Base-by-base conservation (phyloP, 1,140 invertebrate species). In the Schlechtendalia chinensis region DNA sequence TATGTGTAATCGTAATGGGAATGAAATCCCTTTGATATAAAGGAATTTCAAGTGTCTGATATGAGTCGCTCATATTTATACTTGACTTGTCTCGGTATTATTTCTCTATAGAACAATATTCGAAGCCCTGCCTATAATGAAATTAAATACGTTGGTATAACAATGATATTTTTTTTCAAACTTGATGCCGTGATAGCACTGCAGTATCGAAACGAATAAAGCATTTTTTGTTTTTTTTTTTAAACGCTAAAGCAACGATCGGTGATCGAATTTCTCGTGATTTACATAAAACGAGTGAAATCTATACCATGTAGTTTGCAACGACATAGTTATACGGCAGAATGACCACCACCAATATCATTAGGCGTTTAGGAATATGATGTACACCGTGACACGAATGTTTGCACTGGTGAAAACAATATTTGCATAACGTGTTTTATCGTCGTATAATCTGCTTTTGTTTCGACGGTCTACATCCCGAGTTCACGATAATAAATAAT, bases 351-450 rank as follows among this genome's bases (percentile, higher is more conserved):
- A 12, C 54, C 32, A 77, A 58, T 77, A 59, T 77, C 54, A 45
- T 8, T 59, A 22, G 53, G 27, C 50, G 50, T 29, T 54, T n/a
- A 72, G 69, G 54, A 72, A 54, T 72, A 54, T 72, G 69, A 53
- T 27, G 50, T 32, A 32, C 69, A 19, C 59, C 32, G 29, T 32
- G 59, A 32, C 24, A 32, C 50, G 24, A 29, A 54, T 29, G 50
- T 72, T 72, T 29, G 69, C 47, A 54, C 50, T 17, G 39, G 54
- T 56, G 10, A 39, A 74, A 54, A 74, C 27, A 19, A 56, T 56
- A 74, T 74, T 74, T 74, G 71, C 71, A 74, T 74, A 74, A 74
- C 71, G 54, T 39, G 53, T 74, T 74, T 74, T 56, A 74, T 74
- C 53, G 71, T 22, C 12, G 14, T 32, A 32, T 45, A 22, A 56